Evolutionary conservation across 2,888 invertebrate genomes (phyloP), one percentile per base, ranked within the genome.

Genomic region (Latrodectus elegans): DNA sequence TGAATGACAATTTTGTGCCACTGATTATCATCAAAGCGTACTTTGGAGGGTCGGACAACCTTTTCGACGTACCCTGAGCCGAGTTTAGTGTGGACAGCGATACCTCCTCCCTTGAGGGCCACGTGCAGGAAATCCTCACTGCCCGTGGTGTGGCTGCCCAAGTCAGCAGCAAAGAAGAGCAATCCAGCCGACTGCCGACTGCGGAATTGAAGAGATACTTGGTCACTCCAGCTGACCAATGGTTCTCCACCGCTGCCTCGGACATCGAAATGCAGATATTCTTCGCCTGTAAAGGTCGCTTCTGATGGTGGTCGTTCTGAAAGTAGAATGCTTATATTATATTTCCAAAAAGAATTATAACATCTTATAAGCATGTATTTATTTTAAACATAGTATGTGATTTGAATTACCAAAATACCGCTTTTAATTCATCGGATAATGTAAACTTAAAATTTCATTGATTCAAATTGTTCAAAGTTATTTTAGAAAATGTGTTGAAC

Each of bases 1-100:
- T 96, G 96, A 4, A 98, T 96, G 82, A 96, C 95, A 79, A 98
- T 95, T 92, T 96, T 96, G 92, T 98, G 98, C 98, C 98, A 98
- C 92, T 97, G 96, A 93, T 98, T 97, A 93, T 98, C 98, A 92
- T 98, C 97, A 92, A 98, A 97, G 76, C 97, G 94, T 51, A 97
- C 95, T 92, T 95, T 95, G 74, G 96, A 95, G 0, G 97, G 97
- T 92, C 96, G 96, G 91, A 97, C 96, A 92, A 88, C 96, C 3
- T 90, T 91, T 55, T 91, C 91, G 60, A 91, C 91, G 70, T 91
- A 91, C 1, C 92, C 92, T 12, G 92, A 92, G 9, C 97, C 96
- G 52, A 98, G 94, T 3, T 97, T 97, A 95, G 98, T 97, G 73
- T 96, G 96, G 75, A 98, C 94, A 55, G 96, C 95, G 11, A 97